Evolutionary conservation across 2,888 invertebrate species (phyloP), one percentile per base, ranked within the genome.

Genomic region (Ormyrus pomaceus): DNA sequence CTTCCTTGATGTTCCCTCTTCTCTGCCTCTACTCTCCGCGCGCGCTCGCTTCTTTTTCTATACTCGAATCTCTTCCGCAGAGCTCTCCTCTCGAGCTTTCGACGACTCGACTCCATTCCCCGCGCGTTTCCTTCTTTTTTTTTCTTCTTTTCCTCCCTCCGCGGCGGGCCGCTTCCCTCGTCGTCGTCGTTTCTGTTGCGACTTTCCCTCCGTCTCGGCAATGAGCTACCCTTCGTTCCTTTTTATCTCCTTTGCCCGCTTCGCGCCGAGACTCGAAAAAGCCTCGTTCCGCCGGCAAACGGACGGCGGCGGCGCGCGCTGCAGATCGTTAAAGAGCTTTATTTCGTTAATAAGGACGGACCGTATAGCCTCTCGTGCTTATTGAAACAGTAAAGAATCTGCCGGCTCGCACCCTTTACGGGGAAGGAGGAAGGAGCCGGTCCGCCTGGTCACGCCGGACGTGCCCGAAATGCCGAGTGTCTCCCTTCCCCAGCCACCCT

Each of bases 381-480:
- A 90, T 91, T 90, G 90, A 90, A 91, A 91, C 90, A 89, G 90
- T 91, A 91, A 91, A 91, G 90, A 90, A 90, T 89, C 87, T 87
- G n/a, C 13, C 56, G 11, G 50, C 68, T 13, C 76, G 75, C 80
- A 64, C 83, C 85, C 87, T 85, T 65, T 55, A 50, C 86, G 87
- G 86, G 86, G 87, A 83, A 81, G 84, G 84, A 53, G n/a, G 50
- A 46, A 19, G 71, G 51, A n/a, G 13, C 59, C 74, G 34, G 51
- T 11, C 68, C 10, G 10, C 11, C 80, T 85, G 87, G 86, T 86
- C 87, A 86, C 83, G 83, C 84, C 83, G 83, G 84, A 85, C 90
- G 90, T 90, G 90, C 86, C 82, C 85, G 78, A 89, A 84, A 84
- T 90, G 84, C 86, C 85, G 83, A 89, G 64, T 69, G 55, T 19